Percentiles rank a stretch among this genome's conserved stretches.
Conservation (phyloP, 2,797 vertebrate genomes). For the Loris lydekkerianus region DNA sequence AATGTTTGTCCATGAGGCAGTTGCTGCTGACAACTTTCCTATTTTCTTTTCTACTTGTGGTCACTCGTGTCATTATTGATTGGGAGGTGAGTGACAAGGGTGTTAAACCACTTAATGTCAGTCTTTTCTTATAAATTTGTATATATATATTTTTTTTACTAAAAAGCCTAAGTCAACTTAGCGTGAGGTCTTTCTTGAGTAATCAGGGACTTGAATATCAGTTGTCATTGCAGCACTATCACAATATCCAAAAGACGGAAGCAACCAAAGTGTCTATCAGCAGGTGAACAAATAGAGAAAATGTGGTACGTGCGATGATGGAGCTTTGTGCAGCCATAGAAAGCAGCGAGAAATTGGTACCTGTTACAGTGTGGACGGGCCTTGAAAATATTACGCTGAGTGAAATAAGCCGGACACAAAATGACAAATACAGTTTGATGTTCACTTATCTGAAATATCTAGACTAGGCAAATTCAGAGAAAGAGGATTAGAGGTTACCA, state of each 20-base stretch:
- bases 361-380: background rate
- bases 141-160: background rate
- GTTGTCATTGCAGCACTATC: background rate
- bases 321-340: background rate
- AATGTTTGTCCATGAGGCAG: background rate
- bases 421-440: background rate
- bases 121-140: background rate
- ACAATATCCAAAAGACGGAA: background rate
- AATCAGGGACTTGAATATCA: background rate
- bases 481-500: background rate
- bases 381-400: background rate
- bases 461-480: background rate
- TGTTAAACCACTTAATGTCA: background rate
- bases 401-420: background rate
- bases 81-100: background rate
- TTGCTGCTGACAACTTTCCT: background rate
- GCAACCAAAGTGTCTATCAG: too few relatives aligned
- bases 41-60: background rate
- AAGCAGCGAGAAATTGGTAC: background rate
- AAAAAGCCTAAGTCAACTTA: background rate
- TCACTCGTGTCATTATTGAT: background rate
- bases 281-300: background rate
- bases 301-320: background rate
- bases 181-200: slow-evolving; percentile 7
- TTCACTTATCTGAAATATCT: background rate